Evolutionary conservation across 2,797 vertebrate genomes (phyloP), one percentile per base, ranked within the genome.

Genomic region (Phaenicophaeus curvirostris): DNA sequence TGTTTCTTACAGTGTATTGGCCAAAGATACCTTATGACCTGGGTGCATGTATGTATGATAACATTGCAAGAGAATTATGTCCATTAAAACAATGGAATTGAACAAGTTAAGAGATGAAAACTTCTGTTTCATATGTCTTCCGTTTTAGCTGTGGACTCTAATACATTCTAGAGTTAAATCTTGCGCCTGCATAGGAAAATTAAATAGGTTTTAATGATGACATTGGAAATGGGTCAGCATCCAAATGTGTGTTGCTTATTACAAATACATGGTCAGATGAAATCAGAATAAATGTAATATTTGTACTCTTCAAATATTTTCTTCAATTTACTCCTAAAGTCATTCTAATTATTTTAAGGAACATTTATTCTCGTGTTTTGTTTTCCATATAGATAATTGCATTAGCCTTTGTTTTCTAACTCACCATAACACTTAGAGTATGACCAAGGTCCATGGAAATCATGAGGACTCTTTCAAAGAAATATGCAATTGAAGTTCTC

Each of bases 61-160:
- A 66, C 4, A 59, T 19, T 54, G 8, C 11, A 74, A 57, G 35
- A 57, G 3, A 58, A 50, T n/a, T 0, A 0, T n/a, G 16, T 21
- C 16, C 7, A 31, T 59, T 79, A 54, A 58, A 87, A 65, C 21
- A 41, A n/a, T 19, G 18, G 18, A 9, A 73, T 31, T 57, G 20
- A 67, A 50, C n/a, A 51, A 23, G 13, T n/a, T 73, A 67, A 62
- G 44, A 37, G 19, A 30, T 25, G 5, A 41, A 69, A 80, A 48
- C 3, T 30, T 58, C 18, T 59, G 39, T 85, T 85, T 75, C 6
- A 3, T 31, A 13, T 13, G 3, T 33, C 28, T 13, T 66, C 24
- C 18, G 8, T 51, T 13, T 84, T 79, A 51, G 5, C 12, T 55
- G n/a, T 48, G 35, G 17, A 55, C 18, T 54, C 21, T 37, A 19